A percentile compares a stretch with the other conserved stretches of the same genome.
Evolutionary conservation across 30 jellyfish, hydroid and myxozoan species (phyloP).

Genomic region (Chrysaora quinquecirrha): DNA sequence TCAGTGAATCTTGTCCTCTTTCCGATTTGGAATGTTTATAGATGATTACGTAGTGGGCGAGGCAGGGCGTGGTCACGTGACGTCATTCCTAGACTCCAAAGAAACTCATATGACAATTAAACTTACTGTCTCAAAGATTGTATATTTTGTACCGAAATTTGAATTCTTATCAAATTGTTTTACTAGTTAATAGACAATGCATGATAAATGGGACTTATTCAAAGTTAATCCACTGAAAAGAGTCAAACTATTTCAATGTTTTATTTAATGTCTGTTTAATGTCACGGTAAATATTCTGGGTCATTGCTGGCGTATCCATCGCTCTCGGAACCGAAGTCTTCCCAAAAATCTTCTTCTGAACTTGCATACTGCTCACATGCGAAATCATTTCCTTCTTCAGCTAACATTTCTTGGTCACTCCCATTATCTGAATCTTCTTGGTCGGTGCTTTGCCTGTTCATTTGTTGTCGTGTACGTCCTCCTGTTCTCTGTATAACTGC

Average conservation of each 20-base stretch:
- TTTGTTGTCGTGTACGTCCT: too few species aligned
- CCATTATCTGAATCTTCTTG: slow-evolving; percentile 15
- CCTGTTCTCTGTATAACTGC: not conserved
- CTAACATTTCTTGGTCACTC: slow-evolving; percentile 33
- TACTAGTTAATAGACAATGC: not conserved
- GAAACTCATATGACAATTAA: not conserved
- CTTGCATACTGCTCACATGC: not conserved
- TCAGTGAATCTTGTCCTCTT: not conserved
- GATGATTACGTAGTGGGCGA: not conserved
- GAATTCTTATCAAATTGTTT: too few species aligned
- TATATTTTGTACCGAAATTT: slow-evolving; percentile 19
- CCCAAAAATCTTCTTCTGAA: not conserved
- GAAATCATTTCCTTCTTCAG: not conserved
- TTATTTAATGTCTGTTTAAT: too few species aligned
- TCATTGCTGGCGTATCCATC: not conserved
- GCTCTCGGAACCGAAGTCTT: not conserved
- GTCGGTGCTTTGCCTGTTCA: slow-evolving; percentile 39
- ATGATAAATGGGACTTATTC: too few species aligned
- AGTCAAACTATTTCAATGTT: too few species aligned
- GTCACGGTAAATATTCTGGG: slow-evolving; percentile 48
- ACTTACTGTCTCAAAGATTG: not conserved
- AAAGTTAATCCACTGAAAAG: too few species aligned
- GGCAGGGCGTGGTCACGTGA: not conserved
- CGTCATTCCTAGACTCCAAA: not conserved
- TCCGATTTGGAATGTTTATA: not conserved